Evolutionary conservation across 1,140 invertebrate species (phyloP), one percentile per base, ranked within the genome.

Genomic region (Luehdorfia chinensis): DNA sequence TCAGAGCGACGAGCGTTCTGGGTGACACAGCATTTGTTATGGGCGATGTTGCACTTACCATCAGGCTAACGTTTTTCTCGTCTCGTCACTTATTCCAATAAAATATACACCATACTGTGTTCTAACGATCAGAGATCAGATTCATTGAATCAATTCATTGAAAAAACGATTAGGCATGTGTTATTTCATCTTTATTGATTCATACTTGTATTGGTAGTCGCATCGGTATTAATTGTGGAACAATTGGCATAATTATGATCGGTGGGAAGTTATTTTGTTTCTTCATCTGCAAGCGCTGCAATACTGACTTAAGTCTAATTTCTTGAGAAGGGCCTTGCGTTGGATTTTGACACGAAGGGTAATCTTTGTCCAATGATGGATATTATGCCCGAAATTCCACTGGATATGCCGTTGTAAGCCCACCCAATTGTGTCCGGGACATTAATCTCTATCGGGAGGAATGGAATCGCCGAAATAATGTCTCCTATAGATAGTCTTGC

Each of bases 371-470:
- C 68, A 2, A 81, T 76, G 2, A 71, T 66, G n/a, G 68, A 64
- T 44, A 83, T 75, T 0, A 83, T 75, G 13, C 67, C 50, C 0
- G 67, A 43, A 13, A 84, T 80, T 3, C 76, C 76, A 56, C 60
- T 51, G 0, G 66, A 43, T 31, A 83, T 79, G 5, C 77, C 75
- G 46, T 76, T 73, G 27, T 72, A 84, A 4, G 76, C 72, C 71
- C 80, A 78, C 2, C 66, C 62, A 21, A 87, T 72, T 0, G 80
- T 69, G 43, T 87, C 81, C 30, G 87, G 87, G 0, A 88, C 84
- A 45, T 88, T 87, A 1, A 88, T 75, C 65, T 88, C 79, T 28
- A 88, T 75, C 4, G 87, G 87, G 5, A 88, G 47, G 36, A 79
- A 88, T 0, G 87, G 84, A 9, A 87, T 81, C 1, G 68, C 50